Evolutionary conservation across 2,113 vertebrate species (phyloP).

Genomic region (Corythornis madagascariensis): DNA sequence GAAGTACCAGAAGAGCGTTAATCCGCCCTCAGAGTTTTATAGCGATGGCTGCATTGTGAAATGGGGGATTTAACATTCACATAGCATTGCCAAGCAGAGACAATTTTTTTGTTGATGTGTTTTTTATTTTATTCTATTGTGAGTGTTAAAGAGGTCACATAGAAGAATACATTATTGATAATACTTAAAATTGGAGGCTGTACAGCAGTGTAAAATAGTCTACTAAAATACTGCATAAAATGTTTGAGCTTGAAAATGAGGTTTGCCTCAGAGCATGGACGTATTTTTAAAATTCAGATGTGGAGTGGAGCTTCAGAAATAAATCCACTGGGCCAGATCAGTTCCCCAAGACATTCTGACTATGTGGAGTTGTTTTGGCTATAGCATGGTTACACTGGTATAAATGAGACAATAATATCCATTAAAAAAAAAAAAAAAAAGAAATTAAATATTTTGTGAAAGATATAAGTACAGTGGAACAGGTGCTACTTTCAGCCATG

Average conservation of each 20-base stretch:
- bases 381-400: background rate
- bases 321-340: background rate
- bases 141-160: slow-evolving; percentile 47
- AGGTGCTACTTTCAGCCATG: background rate
- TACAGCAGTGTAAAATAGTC: slow-evolving; percentile 28
- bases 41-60: slow-evolving; percentile 78
- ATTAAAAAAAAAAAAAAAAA: background rate
- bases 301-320: slow-evolving; percentile 33
- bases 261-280: slow-evolving; percentile 46
- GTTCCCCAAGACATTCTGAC: background rate
- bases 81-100: slow-evolving; percentile 28
- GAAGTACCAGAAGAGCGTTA: slow-evolving; percentile 87
- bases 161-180: slow-evolving; percentile 42
- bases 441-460: background rate
- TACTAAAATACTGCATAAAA: slow-evolving; percentile 56
- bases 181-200: slow-evolving; percentile 14
- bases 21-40: slow-evolving; percentile 85
- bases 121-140: slow-evolving; percentile 56
- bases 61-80: slow-evolving; percentile 81
- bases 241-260: slow-evolving; percentile 45
- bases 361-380: background rate
- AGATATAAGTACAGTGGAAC: background rate
- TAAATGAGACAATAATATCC: background rate
- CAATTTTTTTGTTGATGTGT: slow-evolving; percentile 37
- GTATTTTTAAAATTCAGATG: slow-evolving; percentile 54